A percentile compares a stretch with the other conserved stretches of the same genome.
These are phyloP conservation scores for Meloe dianella DNA, from an alignment of 2,888 invertebrate genomes.

Conservation along the genomic window DNA sequence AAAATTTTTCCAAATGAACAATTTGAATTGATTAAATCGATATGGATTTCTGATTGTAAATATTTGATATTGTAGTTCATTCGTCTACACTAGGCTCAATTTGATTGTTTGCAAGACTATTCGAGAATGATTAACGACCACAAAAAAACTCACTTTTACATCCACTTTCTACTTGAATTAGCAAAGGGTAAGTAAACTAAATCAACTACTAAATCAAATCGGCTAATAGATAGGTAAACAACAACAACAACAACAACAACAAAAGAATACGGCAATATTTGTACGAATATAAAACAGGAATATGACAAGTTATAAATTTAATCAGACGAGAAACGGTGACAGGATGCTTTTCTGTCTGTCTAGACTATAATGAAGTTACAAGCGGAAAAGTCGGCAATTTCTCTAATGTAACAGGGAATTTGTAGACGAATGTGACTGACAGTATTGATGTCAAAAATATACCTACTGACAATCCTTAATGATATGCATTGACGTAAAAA, in stretches of 20 bases:
- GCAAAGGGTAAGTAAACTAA: not conserved
- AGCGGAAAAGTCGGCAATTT: conserved; percentile 7
- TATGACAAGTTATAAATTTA: conserved; percentile 3
- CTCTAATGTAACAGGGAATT: not conserved
- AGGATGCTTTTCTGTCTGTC: not conserved
- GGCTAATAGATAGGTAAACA: too few species aligned
- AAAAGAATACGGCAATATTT: not conserved
- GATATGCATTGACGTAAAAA: not conserved
- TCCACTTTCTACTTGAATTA: not conserved
- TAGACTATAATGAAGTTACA: conserved; percentile 8
- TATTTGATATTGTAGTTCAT: not conserved
- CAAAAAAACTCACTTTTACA: not conserved
- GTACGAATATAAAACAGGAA: not conserved
- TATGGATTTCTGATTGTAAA: not conserved
- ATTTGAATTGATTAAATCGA: not conserved
- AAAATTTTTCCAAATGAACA: not conserved
- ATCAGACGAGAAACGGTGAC: not conserved
- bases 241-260: not conserved
- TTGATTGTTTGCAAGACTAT: not conserved
- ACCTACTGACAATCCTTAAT: not conserved
- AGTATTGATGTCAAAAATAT: not conserved
- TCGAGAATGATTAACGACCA: conserved; percentile 1
- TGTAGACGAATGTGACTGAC: not conserved
- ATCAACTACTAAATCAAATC: not conserved
- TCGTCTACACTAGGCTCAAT: not conserved